Conservation (phyloP, 2,888 invertebrate genomes). For the Graphium colonna region DNA sequence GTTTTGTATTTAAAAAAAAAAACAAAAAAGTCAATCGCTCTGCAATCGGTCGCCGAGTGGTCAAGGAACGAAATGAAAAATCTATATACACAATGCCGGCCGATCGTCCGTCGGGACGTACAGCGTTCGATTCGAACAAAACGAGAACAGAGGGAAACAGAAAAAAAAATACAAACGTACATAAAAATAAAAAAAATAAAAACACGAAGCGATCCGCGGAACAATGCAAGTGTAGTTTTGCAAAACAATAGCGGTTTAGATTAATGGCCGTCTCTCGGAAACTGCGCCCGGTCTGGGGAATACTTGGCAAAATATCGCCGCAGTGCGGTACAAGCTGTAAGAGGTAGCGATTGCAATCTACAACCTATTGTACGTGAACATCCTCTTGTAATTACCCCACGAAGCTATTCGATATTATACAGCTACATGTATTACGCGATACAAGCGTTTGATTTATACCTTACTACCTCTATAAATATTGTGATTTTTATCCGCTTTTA, state of each 20-base stretch:
- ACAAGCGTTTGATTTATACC: too few relatives aligned
- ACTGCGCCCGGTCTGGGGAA: slow-evolving; percentile 27
- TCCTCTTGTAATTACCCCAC: too few relatives aligned
- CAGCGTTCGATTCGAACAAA: slow-evolving; percentile 17
- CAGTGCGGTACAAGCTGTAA: slow-evolving; percentile 10
- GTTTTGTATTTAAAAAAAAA: too few relatives aligned
- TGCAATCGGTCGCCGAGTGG: slow-evolving; percentile 21
- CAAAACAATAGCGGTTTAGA: slow-evolving; percentile 37
- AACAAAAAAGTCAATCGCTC: slow-evolving; percentile 19
- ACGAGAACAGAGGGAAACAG: neutral
- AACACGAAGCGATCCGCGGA: slow-evolving; percentile 25
- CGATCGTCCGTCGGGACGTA: slow-evolving; percentile 18
- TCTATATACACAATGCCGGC: slow-evolving; percentile 20
- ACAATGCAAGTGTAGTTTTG: slow-evolving; percentile 30
- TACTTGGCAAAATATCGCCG: slow-evolving; percentile 32
- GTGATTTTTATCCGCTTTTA: too few relatives aligned
- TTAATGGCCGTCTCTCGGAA: slow-evolving; percentile 35
- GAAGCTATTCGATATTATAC: too few relatives aligned
- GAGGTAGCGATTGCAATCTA: slow-evolving; percentile 17
- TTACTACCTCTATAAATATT: too few relatives aligned
- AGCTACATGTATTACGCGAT: too few relatives aligned
- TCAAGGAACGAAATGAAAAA: slow-evolving; percentile 24
- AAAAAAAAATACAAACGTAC: neutral
- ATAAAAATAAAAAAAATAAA: slow-evolving; percentile 24
- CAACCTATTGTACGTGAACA: too few relatives aligned